These are phyloP conservation scores for Prionace glauca DNA, from an alignment of 2,797 vertebrate genomes.

Conservation along the genomic window DNA sequence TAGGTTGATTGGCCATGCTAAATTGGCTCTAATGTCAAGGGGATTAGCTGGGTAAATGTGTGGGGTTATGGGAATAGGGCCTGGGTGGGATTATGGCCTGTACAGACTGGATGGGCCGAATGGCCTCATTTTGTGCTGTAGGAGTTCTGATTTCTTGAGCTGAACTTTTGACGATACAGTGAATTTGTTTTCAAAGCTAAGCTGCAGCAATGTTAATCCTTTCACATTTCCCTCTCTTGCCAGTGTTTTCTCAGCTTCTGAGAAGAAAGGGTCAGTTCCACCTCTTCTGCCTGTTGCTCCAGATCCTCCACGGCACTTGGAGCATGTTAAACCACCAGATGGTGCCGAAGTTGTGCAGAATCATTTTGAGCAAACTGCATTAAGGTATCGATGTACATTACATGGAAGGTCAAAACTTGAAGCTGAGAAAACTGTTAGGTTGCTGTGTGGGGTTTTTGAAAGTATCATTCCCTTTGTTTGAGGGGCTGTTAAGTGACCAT, in stretches of 20 bases:
- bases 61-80: too few relatives aligned
- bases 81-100: too few relatives aligned
- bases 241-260: background rate
- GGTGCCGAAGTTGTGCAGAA: background rate
- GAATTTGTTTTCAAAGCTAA: background rate
- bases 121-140: too few relatives aligned
- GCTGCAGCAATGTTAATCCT: background rate
- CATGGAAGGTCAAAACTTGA: background rate
- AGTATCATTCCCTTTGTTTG: background rate
- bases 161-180: background rate
- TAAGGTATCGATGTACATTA: background rate
- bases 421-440: background rate
- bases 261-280: background rate
- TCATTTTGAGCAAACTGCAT: background rate
- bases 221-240: background rate
- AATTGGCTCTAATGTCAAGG: too few relatives aligned
- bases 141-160: too few relatives aligned
- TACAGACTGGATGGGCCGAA: too few relatives aligned
- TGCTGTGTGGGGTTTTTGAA: background rate
- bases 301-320: background rate
- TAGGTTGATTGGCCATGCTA: too few relatives aligned
- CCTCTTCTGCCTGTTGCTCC: background rate
- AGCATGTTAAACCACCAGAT: background rate
- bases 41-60: too few relatives aligned
- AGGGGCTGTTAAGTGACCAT: too few relatives aligned